phyloP scores from a whole-genome alignment of 2,113 vertebrate genomes.

The Piaya cayana region DNA sequence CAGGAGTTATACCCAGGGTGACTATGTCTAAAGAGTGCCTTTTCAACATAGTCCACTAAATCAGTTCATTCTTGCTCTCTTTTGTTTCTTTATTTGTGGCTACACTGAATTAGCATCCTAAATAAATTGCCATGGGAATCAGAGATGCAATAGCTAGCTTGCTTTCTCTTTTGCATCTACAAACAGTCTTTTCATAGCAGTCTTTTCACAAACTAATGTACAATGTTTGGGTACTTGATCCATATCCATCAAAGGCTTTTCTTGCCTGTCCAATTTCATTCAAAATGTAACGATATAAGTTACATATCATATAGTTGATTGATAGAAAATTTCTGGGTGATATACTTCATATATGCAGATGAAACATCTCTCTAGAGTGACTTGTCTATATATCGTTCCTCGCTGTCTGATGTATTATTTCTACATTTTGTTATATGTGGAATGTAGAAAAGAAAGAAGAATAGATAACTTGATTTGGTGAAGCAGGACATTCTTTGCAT shows the following conservation, averaged over 20 bases:
- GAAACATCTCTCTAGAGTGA: not conserved
- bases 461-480: not conserved
- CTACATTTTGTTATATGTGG: not conserved
- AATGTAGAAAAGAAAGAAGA: not conserved
- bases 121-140: conserved; percentile 60
- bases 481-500: not conserved
- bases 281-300: not conserved
- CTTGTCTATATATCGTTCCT: not conserved
- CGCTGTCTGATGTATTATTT: not conserved
- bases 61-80: conserved; percentile 44
- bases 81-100: conserved; percentile 53
- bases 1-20: not conserved
- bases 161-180: conserved; percentile 24
- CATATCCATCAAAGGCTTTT: not conserved
- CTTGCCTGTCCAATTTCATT: not conserved
- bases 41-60: conserved; percentile 29
- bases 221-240: not conserved
- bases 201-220: conserved; percentile 31
- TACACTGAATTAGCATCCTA: conserved; percentile 56
- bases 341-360: not conserved
- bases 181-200: conserved; percentile 28
- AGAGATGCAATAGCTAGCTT: conserved; percentile 32
- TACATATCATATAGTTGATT: not conserved
- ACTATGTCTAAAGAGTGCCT: conserved; percentile 34
- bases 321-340: not conserved